phyloP scores from a whole-genome alignment of 2,113 vertebrate species.

The Oenanthe oenanthe region DNA sequence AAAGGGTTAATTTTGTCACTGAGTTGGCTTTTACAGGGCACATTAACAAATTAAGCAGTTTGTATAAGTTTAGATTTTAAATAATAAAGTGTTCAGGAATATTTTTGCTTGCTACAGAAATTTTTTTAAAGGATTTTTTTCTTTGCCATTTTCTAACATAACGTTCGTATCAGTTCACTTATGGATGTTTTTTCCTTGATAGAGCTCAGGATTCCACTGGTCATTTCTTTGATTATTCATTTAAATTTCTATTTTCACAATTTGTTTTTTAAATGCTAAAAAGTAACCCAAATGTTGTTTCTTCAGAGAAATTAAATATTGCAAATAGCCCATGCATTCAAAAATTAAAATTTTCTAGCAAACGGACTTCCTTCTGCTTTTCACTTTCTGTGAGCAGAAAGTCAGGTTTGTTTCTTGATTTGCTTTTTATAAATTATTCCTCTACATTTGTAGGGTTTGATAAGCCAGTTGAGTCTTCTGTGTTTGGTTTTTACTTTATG shows the following conservation, averaged over 20 bases:
- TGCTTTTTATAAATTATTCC: neutral
- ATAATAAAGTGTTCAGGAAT: constrained; percentile 24
- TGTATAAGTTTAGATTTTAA: constrained; percentile 50
- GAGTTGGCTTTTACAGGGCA: constrained; percentile 52
- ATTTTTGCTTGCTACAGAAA: neutral
- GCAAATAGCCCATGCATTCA: neutral
- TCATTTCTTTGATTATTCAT: neutral
- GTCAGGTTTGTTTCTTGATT: neutral
- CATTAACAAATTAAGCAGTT: constrained; percentile 64
- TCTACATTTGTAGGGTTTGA: neutral
- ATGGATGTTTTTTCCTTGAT: neutral
- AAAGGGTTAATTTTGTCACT: constrained; percentile 71
- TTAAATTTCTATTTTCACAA: neutral
- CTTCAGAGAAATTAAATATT: neutral
- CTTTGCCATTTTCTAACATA: neutral
- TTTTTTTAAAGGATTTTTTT: neutral
- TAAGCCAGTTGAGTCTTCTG: neutral
- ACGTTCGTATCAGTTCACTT: neutral
- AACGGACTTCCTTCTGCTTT: neutral
- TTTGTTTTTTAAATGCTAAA: neutral
- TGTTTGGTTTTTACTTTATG: neutral
- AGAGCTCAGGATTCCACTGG: neutral
- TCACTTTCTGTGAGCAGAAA: neutral
- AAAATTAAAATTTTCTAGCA: neutral
- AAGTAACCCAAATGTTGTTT: neutral